Conservation (phyloP, 2,888 invertebrate species). For the Phengaris alcon region DNA sequence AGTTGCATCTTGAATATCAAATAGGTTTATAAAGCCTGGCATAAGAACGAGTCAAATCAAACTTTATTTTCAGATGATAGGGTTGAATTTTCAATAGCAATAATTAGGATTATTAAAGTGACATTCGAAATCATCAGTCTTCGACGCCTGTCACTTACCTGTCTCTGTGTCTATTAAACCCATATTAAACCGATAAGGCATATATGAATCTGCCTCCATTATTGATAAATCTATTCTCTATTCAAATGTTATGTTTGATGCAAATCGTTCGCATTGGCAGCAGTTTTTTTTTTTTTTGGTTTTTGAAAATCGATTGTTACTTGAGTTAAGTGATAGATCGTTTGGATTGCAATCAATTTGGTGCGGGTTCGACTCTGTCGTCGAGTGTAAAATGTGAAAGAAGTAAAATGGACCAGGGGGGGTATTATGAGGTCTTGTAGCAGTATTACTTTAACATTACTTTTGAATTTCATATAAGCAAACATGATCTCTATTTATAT, state of each 20-base stretch:
- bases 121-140: conserved; percentile 4
- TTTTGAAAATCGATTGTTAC: background rate
- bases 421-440: too few species aligned
- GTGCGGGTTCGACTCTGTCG: too few species aligned
- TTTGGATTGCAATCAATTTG: background rate
- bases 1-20: background rate
- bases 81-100: background rate
- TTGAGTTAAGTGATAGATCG: background rate
- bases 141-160: conserved; percentile 6
- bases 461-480: too few species aligned
- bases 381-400: too few species aligned
- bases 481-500: too few species aligned
- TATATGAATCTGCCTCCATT: background rate
- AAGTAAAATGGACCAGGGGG: too few species aligned
- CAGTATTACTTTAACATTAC: too few species aligned
- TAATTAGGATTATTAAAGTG: background rate
- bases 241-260: background rate
- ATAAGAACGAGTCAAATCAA: background rate
- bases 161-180: background rate
- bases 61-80: background rate
- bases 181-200: conserved; percentile 1
- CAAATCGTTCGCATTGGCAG: background rate
- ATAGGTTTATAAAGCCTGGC: background rate
- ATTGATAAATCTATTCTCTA: conserved; percentile 2
- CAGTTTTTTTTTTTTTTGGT: background rate